Base-by-base conservation (phyloP, 2,888 invertebrate genomes). In the Deroplatys truncata region DNA sequence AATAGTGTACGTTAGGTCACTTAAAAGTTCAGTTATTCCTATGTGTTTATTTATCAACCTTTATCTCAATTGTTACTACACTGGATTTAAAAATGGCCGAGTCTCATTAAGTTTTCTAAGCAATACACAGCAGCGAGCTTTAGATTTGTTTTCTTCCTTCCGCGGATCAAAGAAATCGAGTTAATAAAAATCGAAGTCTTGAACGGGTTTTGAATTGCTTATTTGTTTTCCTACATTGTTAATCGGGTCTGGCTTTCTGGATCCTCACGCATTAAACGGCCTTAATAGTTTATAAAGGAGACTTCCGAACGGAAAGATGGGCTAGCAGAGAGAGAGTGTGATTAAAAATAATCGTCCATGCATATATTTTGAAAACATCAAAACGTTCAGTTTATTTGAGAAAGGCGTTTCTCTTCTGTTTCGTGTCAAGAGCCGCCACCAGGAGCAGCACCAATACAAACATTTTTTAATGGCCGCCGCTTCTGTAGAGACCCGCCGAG, bases 331-430 rank as follows among this genome's bases (percentile, higher is more conserved):
- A 72, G 56, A 72, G 56, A 72, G 56, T 72, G 82, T 25, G 82
- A 83, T 35, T 87, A 87, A 87, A 87, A 83, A 87, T 87, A 87
- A 87, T 87, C 83, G 25, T 20, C 56, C 56, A 72, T 72, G 87
- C 87, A 43, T 87, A 87, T 87, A 83, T 87, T 87, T 87, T 87
- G 29, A 87, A 87, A 87, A 83, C 87, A 87, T 87, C 87, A 87
- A 87, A 87, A 83, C 82, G 87, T 87, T 87, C 25, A 83, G 87
- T 87, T 87, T 87, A 87, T 87, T 87, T 87, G 83, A 87, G 87
- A 87, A 87, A 35, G 31, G 87, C 31, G 56, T 72, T 72, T 72
- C 56, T 72, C 56, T 25, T 72, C 87, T 87, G 87, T 83, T 82
- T 87, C 87, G 82, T 87, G 87, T 87, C 87, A 87, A 87, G 87